Base-by-base conservation (phyloP, 2,797 vertebrate genomes). In the Heterohyrax brucei region DNA sequence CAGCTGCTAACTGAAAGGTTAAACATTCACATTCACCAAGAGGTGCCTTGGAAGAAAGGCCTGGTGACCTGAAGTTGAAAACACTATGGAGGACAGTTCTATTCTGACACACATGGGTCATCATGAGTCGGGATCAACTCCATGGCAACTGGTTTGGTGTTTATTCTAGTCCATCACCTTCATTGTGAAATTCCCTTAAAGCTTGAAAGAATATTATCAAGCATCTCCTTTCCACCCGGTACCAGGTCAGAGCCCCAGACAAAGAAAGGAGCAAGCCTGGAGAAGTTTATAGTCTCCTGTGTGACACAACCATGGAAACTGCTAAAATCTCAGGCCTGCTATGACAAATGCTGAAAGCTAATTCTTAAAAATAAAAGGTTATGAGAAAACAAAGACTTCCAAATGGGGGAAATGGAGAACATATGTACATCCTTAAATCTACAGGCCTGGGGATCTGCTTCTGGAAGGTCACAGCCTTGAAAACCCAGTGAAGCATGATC, bases 381-480 rank as follows among this genome's bases (percentile, higher is more conserved):
- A 24, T 9, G 28, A 87, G 92, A 59, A 94, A 82, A 56, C 39
- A 91, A 94, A 56, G 62, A 44, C 14, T 87, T 87, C 6, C 72
- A 18, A 70, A 13, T 5, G 70, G 10, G 70, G 46, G 48, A 59
- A 26, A 16, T 0, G 0, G 24, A 50, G 53, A 18, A 64, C 7
- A 82, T 10, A 4, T 44, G 83, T 83, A 59, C n/a, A 44, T 2
- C 28, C 6, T n/a, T 89, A 82, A 44, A 48, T 80, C 81, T 79
- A 56, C 53, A 56, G 70, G 8, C 18, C 33, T 44, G 13, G 33
- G 1, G 16, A 73, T 10, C 33, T 73, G 33, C 33, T 73, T 73
- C 33, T 33, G 70, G 44, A 44, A 39, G 33, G 18, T 22, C n/a
- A 73, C 26, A 33, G 68, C 5, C 33, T 73, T 44, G 18, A 73